phyloP scores from a whole-genome alignment of 64 coral and sea anemone genomes.

The Pocillopora damicornis region DNA sequence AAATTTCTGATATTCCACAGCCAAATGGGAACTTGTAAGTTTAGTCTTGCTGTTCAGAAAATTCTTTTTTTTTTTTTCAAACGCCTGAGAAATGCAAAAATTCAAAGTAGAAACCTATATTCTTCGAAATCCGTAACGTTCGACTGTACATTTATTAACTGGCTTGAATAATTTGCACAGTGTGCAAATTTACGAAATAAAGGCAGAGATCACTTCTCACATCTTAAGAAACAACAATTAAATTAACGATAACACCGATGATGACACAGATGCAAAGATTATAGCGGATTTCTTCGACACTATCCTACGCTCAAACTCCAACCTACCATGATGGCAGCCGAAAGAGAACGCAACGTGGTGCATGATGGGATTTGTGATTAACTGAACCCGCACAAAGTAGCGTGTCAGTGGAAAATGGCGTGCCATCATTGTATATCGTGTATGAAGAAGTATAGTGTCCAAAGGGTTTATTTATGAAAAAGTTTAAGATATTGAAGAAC shows the following conservation, averaged over 20 bases:
- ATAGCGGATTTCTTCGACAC: conserved; percentile 47
- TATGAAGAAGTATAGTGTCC: neutral
- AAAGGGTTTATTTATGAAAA: too few relatives aligned
- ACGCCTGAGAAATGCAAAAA: neutral
- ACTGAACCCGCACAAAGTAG: neutral
- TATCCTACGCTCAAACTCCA: neutral
- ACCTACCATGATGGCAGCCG: conserved; percentile 99
- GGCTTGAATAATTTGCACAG: neutral
- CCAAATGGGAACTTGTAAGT: too few relatives aligned
- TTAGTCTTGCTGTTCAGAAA: neutral
- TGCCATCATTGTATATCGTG: neutral
- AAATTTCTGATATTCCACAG: too few relatives aligned
- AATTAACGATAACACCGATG: neutral
- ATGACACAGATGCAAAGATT: conserved; percentile 36
- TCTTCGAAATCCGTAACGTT: neutral
- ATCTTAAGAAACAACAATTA: conserved; percentile 1
- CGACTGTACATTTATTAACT: neutral
- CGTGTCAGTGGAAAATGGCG: neutral
- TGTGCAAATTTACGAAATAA: neutral
- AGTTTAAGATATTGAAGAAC: too few relatives aligned
- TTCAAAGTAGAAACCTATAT: neutral
- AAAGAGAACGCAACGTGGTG: conserved; percentile 51
- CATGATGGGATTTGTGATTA: conserved; percentile 53
- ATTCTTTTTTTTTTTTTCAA: too few relatives aligned
- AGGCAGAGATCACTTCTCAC: neutral